Conservation (phyloP, 64 coral and sea anemone genomes). For the Platygyra sinensis region DNA sequence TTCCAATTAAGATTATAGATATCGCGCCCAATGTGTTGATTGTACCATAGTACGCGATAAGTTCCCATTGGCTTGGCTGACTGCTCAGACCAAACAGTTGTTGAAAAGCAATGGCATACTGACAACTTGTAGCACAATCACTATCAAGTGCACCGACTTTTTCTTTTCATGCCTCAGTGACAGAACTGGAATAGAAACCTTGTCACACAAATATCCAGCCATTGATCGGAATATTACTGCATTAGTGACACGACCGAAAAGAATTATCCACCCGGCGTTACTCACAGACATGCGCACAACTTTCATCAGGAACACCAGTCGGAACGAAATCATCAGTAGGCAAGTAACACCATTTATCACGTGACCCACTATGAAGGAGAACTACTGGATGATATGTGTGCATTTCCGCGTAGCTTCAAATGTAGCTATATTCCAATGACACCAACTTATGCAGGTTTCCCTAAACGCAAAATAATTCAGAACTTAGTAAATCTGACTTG, state of each 20-base stretch:
- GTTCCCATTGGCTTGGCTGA: neutral
- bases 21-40: neutral
- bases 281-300: constrained; percentile 9
- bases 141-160: constrained; percentile 35
- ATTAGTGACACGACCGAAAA: neutral
- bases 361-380: constrained; percentile 25
- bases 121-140: neutral
- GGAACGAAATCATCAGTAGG: neutral
- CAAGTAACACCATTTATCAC: neutral
- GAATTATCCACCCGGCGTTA: constrained; percentile 4
- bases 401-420: neutral
- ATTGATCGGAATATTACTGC: neutral
- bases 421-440: neutral
- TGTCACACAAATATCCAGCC: neutral
- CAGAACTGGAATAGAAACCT: constrained; percentile 6
- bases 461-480: no score
- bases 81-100: constrained; percentile 1
- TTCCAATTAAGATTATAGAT: constrained; percentile 6
- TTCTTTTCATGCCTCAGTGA: neutral
- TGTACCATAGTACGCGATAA: neutral
- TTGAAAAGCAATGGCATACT: constrained; percentile 10
- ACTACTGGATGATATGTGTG: neutral
- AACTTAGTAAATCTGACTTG: no score
- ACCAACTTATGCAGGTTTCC: no score
- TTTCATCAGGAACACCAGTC: constrained; percentile 34